Percentiles rank a stretch among this genome's conserved stretches.
Evolutionary conservation across 2,888 invertebrate genomes (phyloP).

Genomic region (Drosophila anomalipes): DNA sequence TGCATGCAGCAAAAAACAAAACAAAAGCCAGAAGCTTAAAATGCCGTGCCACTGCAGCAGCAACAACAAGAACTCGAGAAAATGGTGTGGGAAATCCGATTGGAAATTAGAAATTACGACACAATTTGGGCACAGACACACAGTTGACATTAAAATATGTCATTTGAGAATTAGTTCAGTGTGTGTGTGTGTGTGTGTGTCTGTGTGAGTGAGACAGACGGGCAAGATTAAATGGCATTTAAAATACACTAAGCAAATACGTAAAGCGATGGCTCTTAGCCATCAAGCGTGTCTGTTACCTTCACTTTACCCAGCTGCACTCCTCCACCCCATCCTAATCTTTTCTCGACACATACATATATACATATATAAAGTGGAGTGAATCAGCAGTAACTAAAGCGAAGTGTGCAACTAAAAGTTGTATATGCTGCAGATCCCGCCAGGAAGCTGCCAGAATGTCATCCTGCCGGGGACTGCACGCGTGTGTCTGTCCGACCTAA

Average conservation of each 20-base stretch:
- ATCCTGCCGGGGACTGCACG: conserved; percentile 19
- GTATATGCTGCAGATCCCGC: conserved; percentile 1
- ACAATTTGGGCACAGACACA: conserved; percentile 55
- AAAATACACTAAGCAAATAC: conserved; percentile 68
- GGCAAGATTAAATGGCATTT: conserved; percentile 75
- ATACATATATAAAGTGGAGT: conserved; percentile 67
- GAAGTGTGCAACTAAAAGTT: conserved; percentile 43
- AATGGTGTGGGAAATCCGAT: conserved; percentile 26
- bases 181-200: conserved; percentile 5
- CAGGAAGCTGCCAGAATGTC: conserved; percentile 22
- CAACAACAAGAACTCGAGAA: background rate
- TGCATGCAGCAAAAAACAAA: conserved; percentile 32
- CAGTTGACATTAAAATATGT: conserved; percentile 73
- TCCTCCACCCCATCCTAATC: background rate
- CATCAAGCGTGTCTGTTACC: conserved; percentile 33
- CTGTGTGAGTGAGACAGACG: background rate
- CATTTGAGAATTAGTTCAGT: conserved; percentile 64
- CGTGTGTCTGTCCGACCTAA: conserved; percentile 60
- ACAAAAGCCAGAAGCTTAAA: conserved; percentile 26
- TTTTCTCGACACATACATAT: background rate
- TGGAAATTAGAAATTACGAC: conserved; percentile 77
- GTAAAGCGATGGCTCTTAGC: conserved; percentile 32
- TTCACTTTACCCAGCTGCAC: conserved; percentile 36
- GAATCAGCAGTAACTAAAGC: conserved; percentile 59
- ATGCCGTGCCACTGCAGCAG: conserved; percentile 15